These are phyloP conservation scores for Danio rerio DNA, from an alignment of 2,113 vertebrate species.

Conservation along the genomic window DNA sequence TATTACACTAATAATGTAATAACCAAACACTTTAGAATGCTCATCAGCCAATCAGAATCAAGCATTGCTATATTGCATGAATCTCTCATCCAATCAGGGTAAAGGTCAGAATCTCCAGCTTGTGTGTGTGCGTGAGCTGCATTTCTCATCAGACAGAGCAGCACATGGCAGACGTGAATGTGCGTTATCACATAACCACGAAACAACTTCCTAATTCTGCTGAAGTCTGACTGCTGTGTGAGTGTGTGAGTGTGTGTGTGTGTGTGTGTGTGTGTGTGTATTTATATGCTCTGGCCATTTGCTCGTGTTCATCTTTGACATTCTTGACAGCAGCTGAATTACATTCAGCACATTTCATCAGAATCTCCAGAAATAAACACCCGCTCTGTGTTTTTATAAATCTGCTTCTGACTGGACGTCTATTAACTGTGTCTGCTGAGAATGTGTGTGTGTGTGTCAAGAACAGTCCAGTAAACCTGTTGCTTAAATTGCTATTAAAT, in stretches of 20 bases:
- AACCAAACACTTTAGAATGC: no score
- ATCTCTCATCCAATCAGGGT: background rate
- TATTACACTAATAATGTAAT: no score
- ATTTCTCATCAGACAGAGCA: background rate
- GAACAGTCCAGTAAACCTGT: no score
- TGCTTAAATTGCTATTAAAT: no score
- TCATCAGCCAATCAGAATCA: no score
- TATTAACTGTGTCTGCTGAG: no score
- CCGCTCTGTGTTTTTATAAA: background rate
- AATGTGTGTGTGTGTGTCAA: no score
- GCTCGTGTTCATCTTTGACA: background rate
- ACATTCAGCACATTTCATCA: background rate
- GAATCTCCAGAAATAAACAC: background rate
- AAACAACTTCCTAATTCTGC: slow-evolving; percentile 32
- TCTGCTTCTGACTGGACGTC: background rate
- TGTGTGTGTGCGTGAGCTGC: background rate
- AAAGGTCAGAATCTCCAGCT: background rate
- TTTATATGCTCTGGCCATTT: background rate
- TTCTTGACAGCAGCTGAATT: background rate
- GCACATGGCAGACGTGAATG: no score
- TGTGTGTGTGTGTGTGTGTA: slow-evolving; percentile 4
- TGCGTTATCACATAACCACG: background rate
- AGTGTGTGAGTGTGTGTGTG: background rate
- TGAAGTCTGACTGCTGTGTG: background rate
- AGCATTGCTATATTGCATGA: background rate